These are phyloP conservation scores for Leucoma salicis DNA, from an alignment of 2,888 invertebrate species.

Conservation along the genomic window DNA sequence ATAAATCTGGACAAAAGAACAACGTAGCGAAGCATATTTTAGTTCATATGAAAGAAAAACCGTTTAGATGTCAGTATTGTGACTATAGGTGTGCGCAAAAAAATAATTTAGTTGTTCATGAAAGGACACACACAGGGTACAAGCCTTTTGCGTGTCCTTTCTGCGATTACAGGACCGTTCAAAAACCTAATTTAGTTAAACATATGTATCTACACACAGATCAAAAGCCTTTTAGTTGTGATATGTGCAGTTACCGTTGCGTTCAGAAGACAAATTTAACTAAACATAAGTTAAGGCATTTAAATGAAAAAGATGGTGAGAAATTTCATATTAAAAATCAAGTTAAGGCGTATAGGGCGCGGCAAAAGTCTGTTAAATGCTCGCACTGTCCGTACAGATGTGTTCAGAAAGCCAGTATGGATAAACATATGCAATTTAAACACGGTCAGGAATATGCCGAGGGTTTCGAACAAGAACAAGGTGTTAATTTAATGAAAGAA, in stretches of 20 bases:
- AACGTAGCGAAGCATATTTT: conserved; percentile 77
- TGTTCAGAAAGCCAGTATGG: conserved; percentile 71
- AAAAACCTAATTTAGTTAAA: conserved; percentile 77
- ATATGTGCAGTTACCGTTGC: conserved; percentile 71
- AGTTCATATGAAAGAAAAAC: conserved; percentile 79
- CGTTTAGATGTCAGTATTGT: conserved; percentile 74
- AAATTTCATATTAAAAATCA: conserved; percentile 54
- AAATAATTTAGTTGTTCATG: conserved; percentile 76
- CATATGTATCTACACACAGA: conserved; percentile 79
- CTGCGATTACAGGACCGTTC: conserved; percentile 75
- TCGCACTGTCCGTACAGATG: conserved; percentile 66
- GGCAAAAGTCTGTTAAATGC: conserved; percentile 72
- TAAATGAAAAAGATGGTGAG: conserved; percentile 63
- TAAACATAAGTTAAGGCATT: conserved; percentile 73
- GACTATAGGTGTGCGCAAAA: conserved; percentile 77
- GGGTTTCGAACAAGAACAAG: conserved; percentile 5
- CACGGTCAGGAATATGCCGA: conserved; percentile 43
- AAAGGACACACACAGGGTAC: conserved; percentile 75
- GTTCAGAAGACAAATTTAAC: conserved; percentile 77
- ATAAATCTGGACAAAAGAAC: conserved; percentile 77
- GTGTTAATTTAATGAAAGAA: conserved; percentile 20
- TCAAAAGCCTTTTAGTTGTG: conserved; percentile 75
- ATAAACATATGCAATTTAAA: conserved; percentile 72
- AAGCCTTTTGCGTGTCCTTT: conserved; percentile 76
- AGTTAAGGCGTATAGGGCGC: conserved; percentile 63